Percentiles rank a stretch among this genome's conserved stretches.
Conservation (phyloP, 2,888 invertebrate species). For the Andrena flavipes region DNA sequence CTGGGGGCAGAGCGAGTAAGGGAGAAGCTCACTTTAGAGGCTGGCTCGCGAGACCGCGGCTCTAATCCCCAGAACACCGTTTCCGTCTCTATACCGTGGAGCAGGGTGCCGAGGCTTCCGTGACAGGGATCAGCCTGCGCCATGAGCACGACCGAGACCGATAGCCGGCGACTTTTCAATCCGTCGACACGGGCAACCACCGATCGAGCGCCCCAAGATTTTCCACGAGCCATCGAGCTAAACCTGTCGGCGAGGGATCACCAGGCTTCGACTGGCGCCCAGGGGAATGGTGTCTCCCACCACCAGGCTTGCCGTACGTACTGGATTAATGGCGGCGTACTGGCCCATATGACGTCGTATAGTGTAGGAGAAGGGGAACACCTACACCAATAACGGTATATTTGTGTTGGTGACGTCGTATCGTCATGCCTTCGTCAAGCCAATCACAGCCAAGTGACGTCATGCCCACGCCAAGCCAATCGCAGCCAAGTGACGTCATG, state of each 20-base stretch:
- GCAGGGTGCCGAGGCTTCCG: background rate
- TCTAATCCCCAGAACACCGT: constrained; percentile 43
- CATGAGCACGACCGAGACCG: constrained; percentile 12
- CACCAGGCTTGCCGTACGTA: too few relatives aligned
- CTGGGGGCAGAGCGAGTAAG: constrained; percentile 7
- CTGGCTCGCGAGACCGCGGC: constrained; percentile 40
- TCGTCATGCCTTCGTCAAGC: too few relatives aligned
- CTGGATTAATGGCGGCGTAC: too few relatives aligned
- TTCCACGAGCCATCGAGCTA: background rate
- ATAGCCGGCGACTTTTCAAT: constrained; percentile 33
- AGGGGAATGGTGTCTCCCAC: too few relatives aligned
- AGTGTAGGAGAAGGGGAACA: too few relatives aligned
- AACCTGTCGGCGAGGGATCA: constrained; percentile 4
- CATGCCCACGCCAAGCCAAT: too few relatives aligned
- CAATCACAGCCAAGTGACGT: too few relatives aligned
- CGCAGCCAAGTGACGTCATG: too few relatives aligned
- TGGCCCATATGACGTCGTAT: too few relatives aligned
- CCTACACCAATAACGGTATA: too few relatives aligned
- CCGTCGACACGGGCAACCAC: background rate
- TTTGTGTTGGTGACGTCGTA: too few relatives aligned
- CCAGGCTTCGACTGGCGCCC: background rate
- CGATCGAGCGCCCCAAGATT: background rate
- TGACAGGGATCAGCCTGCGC: background rate
- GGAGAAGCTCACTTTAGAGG: background rate
- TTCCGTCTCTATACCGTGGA: constrained; percentile 26